Evolutionary conservation across 2,113 vertebrate genomes (phyloP).

Genomic region (Geothlypis trichas): DNA sequence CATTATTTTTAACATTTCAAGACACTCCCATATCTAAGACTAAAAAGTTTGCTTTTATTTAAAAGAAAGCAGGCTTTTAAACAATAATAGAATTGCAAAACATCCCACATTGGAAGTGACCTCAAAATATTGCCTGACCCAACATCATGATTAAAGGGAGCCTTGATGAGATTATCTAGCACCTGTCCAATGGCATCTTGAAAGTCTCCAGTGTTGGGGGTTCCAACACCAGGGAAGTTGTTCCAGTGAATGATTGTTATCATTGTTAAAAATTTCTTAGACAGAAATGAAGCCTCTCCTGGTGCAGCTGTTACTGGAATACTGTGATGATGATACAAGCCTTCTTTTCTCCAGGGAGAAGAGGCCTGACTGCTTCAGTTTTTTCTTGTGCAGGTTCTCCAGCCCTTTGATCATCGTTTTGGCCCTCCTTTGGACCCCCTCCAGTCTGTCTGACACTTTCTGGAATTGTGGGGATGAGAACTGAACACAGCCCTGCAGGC

Average conservation of each 20-base stretch:
- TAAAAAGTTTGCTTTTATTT: background rate
- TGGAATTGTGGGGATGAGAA: background rate
- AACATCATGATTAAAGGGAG: background rate
- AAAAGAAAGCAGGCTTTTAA: background rate
- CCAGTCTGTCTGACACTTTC: accelerated
- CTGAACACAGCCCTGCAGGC: background rate
- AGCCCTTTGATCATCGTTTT: background rate
- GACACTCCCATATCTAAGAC: background rate
- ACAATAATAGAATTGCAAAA: background rate
- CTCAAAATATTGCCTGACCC: background rate
- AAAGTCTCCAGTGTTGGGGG: background rate
- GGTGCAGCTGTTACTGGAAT: background rate
- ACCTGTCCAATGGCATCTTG: background rate
- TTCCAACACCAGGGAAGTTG: background rate
- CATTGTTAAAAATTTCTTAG: background rate
- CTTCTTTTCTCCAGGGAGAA: background rate
- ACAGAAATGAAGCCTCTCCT: background rate
- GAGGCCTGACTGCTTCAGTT: background rate
- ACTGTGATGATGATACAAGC: background rate
- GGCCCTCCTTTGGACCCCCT: background rate
- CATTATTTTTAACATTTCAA: background rate
- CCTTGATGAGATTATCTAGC: background rate
- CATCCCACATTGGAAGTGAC: background rate
- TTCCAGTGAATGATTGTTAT: background rate
- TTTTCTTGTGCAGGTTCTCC: background rate